Base-by-base conservation (phyloP, 2,797 vertebrate species). In the Taenioides sp. region DNA sequence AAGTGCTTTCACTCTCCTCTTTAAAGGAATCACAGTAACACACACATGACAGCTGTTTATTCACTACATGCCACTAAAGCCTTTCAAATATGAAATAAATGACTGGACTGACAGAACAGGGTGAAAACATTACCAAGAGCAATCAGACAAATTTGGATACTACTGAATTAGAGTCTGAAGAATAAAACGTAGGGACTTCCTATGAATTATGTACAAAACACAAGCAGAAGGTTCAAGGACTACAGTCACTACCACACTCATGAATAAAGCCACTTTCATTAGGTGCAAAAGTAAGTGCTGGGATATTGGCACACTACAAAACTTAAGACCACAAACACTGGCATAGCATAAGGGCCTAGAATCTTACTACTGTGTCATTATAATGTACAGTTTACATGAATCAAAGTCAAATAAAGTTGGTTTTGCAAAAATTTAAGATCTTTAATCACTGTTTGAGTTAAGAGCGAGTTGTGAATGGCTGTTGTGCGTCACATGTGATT, bases 1-100 rank as follows among this genome's bases (percentile, higher is more conserved):
- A 67, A n/a, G 69, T 69, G 2, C 43, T 72, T 78, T 20, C 20
- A 61, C 57, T 57, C 20, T 67, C 27, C 18, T 25, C n/a, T 18
- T 14, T 22, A 61, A 58, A 61, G 4, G n/a, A 31, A 14, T 67
- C 22, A 77, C 34, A 59, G 55, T 14, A 60, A 12, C n/a, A 27
- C n/a, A 27, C n/a, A 49, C 27, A 34, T 7, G 22, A 49, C 12
- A 17, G 16, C 7, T 37, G 34, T 37, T 1, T 37, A 37, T 37
- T 37, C 34, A 37, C 34, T 37, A 37, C 9, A 10, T 7, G 2
- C 9, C 34, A 37, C 9, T 37, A 37, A 34, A 7, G 34, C 34
- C 7, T 34, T 9, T 34, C 7, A 34, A 34, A 34, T 34, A 34
- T 34, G 1, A 7, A 34, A 37, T 2, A 47, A 47, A 47, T 5